Evolutionary conservation across 2,888 invertebrate species (phyloP), one percentile per base, ranked within the genome.

Genomic region (Drosophila koepferae): DNA sequence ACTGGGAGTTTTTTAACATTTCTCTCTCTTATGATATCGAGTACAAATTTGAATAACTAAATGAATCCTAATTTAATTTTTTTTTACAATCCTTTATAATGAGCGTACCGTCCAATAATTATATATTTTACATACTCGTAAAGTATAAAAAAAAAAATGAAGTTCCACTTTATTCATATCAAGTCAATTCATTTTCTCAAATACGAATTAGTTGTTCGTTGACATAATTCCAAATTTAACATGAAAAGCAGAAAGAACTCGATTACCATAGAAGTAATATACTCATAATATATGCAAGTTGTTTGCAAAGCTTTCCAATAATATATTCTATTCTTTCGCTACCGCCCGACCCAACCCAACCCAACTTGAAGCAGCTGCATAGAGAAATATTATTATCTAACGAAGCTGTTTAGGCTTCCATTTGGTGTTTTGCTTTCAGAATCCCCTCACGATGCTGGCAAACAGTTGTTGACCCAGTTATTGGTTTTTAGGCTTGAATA

Each of bases 391-490:
- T 65, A 41, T 67, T 65, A 67, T 65, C 41, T 49, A 67, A 56
- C n/a, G 16, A 36, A 23, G 18, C 34, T 46, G 44, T 8, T 46
- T 40, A 14, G 38, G n/a, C 38, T 46, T n/a, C 46, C 34, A 31
- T 49, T 65, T 41, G 56, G 55, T 48, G 41, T 49, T 54, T 56
- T 56, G 67, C 67, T 38, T 36, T 63, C 34, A 31, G 36, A 49
- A 46, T 56, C 72, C 55, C 64, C 64, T 53, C 64, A 64, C 72
- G 72, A 72, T 23, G 36, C 60, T 62, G 67, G 43, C 58, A 65
- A 63, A 61, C 65, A 59, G 59, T 60, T 56, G 64, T 65, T 73
- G 88, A 88, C 83, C 88, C 63, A 83, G 86, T 82, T 87, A 18
- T 31, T 51, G 48, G 68, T 62, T 63, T 67, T 73, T 61, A 58